phyloP scores from a whole-genome alignment of 2,113 vertebrate genomes.

The Smithornis capensis region DNA sequence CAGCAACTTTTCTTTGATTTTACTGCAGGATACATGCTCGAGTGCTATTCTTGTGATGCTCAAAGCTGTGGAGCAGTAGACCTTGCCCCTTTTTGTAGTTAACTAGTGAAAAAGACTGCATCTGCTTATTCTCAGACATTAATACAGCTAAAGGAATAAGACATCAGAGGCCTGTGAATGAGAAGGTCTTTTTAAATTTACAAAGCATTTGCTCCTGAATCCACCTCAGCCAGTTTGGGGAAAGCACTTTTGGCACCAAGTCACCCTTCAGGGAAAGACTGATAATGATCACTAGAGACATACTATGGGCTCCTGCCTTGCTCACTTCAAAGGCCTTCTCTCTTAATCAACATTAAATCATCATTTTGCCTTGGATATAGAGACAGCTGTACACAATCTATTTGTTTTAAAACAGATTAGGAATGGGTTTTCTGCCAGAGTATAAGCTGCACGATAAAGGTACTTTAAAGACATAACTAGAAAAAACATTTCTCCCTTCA shows the following conservation, averaged over 20 bases:
- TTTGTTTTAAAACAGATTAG: constrained; percentile 85
- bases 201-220: constrained; percentile 78
- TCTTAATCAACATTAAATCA: constrained; percentile 85
- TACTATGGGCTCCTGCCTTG: constrained; percentile 70
- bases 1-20: constrained; percentile 66
- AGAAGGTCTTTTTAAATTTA: constrained; percentile 79
- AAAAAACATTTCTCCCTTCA: constrained; percentile 18
- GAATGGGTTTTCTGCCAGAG: constrained; percentile 70
- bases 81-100: constrained; percentile 71
- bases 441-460: constrained; percentile 58
- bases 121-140: constrained; percentile 85
- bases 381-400: constrained; percentile 83
- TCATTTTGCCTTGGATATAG: constrained; percentile 75
- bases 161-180: constrained; percentile 79
- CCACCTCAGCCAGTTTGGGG: constrained; percentile 75
- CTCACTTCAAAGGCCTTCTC: constrained; percentile 80
- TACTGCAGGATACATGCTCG: constrained; percentile 52
- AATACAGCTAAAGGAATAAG: constrained; percentile 80
- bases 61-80: constrained; percentile 36
- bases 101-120: constrained; percentile 71
- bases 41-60: constrained; percentile 59
- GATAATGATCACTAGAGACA: constrained; percentile 81
- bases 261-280: constrained; percentile 78
- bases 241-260: constrained; percentile 80
- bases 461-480: constrained; percentile 59